Evolutionary conservation across 2,888 invertebrate genomes (phyloP).

Genomic region (Euzetes globulus): DNA sequence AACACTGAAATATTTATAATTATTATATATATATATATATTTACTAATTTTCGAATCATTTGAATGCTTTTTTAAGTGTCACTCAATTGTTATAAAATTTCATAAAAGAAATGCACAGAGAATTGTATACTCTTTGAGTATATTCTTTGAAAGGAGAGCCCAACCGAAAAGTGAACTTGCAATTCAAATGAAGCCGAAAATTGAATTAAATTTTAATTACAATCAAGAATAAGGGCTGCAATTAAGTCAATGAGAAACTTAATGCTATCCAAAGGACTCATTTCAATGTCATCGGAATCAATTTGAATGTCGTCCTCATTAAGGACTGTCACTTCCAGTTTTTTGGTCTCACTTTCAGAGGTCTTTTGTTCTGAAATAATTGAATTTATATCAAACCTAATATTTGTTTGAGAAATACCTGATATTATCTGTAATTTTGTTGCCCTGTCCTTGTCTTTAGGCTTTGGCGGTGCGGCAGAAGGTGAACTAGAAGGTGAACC

Average conservation of each 20-base stretch:
- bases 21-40: neutral
- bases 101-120: too few species aligned
- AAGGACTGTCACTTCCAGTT: neutral
- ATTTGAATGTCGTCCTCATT: conserved; percentile 14
- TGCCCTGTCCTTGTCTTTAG: neutral
- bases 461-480: neutral
- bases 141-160: too few species aligned
- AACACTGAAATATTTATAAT: neutral
- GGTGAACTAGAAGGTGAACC: too few species aligned
- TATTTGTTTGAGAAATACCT: neutral
- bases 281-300: conserved; percentile 4
- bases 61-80: neutral
- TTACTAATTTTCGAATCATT: neutral
- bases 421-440: neutral
- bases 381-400: neutral
- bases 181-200: neutral
- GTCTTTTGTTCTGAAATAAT: neutral
- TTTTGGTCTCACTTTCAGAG: neutral
- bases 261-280: neutral
- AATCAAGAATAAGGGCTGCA: neutral
- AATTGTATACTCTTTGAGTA: too few species aligned
- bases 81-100: too few species aligned
- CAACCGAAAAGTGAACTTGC: neutral
- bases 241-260: neutral
- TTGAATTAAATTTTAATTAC: neutral